Conservation (phyloP, 1,140 invertebrate genomes). For the Arctopsyche grandis region DNA sequence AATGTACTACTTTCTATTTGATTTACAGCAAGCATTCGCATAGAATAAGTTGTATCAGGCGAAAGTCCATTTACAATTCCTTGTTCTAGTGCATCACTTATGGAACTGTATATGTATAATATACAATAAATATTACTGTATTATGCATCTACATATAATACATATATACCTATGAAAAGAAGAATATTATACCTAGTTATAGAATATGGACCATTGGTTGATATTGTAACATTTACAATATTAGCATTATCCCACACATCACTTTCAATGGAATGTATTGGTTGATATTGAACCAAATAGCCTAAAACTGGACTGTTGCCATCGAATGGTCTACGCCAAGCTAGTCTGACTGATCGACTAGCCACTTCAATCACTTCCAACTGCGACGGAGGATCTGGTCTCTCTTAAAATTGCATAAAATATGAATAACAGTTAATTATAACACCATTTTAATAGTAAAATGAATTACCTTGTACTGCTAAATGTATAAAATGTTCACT, state of each 20-base stretch:
- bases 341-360: conserved; percentile 76
- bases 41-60: conserved; percentile 82
- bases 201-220: conserved; percentile 40
- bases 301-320: conserved; percentile 82
- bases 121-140: too few relatives aligned
- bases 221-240: conserved; percentile 51
- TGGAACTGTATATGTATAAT: conserved; percentile 40
- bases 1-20: conserved; percentile 77
- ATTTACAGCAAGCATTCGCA: conserved; percentile 82
- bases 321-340: conserved; percentile 81
- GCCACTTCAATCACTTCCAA: conserved; percentile 74
- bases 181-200: conserved; percentile 19
- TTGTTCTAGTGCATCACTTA: conserved; percentile 57
- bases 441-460: background rate
- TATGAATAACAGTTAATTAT: background rate
- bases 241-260: conserved; percentile 50
- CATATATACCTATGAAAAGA: background rate
- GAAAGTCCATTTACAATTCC: conserved; percentile 71
- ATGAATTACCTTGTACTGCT: conserved; percentile 78
- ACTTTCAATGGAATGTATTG: conserved; percentile 55
- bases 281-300: conserved; percentile 78
- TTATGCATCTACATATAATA: background rate
- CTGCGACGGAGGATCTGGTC: conserved; percentile 77
- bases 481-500: conserved; percentile 86
- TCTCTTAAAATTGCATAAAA: conserved; percentile 65